Evolutionary conservation across 2,797 vertebrate species (phyloP).

Genomic region (Siniperca obscura): DNA sequence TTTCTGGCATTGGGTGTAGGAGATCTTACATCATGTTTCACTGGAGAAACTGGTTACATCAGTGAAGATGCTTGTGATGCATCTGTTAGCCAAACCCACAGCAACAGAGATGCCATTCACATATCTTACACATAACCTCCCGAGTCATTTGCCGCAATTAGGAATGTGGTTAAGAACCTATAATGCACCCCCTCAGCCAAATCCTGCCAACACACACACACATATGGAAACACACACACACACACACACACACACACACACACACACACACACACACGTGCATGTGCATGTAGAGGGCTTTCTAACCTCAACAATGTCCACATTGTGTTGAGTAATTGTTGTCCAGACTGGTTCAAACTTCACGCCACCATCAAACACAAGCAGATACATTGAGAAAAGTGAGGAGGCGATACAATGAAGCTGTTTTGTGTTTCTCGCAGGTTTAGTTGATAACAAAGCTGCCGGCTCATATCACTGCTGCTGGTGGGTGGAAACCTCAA

Average conservation of each 20-base stretch:
- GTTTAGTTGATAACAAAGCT: constrained; percentile 43
- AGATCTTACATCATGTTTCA: background rate
- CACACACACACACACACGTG: constrained; percentile 3
- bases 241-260: constrained; percentile 10
- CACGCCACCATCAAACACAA: constrained; percentile 58
- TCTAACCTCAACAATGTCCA: constrained; percentile 69
- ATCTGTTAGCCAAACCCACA: constrained; percentile 57
- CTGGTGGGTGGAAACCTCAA: constrained; percentile 36
- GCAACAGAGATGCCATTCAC: constrained; percentile 72
- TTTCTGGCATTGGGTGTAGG: background rate
- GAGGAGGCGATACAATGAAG: constrained; percentile 45
- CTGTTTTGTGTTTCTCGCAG: constrained; percentile 55
- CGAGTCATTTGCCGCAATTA: constrained; percentile 69
- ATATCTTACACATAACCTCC: constrained; percentile 55
- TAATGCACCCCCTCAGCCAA: constrained; percentile 4
- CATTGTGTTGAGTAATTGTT: constrained; percentile 68
- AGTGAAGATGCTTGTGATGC: constrained; percentile 41
- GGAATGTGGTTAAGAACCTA: constrained; percentile 65
- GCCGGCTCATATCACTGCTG: constrained; percentile 6
- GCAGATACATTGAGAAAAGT: constrained; percentile 29
- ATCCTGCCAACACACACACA: constrained; percentile 11
- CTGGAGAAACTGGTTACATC: constrained; percentile 25
- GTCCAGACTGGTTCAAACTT: constrained; percentile 60
- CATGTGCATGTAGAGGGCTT: constrained; percentile 2
- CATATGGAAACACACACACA: constrained; percentile 12